phyloP scores from a whole-genome alignment of 2,113 vertebrate species.

The Motacilla alba region DNA sequence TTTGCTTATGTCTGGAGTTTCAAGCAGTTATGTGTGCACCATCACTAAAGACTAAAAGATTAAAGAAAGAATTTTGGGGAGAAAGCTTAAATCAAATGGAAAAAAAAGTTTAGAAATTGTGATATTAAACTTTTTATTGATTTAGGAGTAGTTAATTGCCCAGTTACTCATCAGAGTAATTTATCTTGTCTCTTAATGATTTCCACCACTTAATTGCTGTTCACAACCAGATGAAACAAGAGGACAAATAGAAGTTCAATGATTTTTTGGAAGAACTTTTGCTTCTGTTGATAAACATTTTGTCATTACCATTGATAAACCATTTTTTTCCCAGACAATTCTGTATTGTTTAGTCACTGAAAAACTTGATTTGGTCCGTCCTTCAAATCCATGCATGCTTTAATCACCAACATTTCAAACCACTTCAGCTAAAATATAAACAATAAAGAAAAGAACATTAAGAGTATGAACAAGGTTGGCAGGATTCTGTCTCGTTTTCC shows the following conservation, averaged over 20 bases:
- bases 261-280: not conserved
- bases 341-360: not conserved
- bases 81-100: not conserved
- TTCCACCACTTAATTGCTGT: not conserved
- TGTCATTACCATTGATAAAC: not conserved
- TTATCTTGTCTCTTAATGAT: not conserved
- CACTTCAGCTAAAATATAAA: not conserved
- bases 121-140: not conserved
- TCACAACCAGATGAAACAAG: not conserved
- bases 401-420: not conserved
- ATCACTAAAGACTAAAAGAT: not conserved
- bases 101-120: not conserved
- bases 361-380: not conserved
- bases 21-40: not conserved
- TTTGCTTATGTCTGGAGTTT: not conserved
- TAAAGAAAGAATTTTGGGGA: not conserved
- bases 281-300: not conserved
- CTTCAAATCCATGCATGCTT: not conserved
- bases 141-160: not conserved
- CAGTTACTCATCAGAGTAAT: not conserved
- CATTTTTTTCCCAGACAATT: not conserved
- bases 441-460: not conserved
- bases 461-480: not conserved
- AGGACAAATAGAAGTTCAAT: not conserved
- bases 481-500: not conserved